Conservation (phyloP, 1,140 invertebrate genomes). For the Apis dorsata region DNA sequence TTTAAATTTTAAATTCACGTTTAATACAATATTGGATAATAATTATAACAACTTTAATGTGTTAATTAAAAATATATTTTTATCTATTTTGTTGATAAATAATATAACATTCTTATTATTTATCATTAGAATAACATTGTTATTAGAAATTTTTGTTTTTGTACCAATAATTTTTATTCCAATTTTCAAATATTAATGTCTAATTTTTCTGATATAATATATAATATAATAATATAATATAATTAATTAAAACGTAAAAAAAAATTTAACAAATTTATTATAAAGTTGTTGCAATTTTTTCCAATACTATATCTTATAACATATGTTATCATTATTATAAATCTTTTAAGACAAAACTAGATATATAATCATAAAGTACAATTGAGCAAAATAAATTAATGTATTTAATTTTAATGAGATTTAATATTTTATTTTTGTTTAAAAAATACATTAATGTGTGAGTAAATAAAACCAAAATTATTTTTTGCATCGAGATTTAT, state of each 20-base stretch:
- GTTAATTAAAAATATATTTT: not conserved
- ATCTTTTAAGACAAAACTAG: not conserved
- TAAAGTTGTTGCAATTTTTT: not conserved
- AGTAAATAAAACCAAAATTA: not conserved
- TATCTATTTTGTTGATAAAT: too few species aligned
- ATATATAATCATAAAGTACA: not conserved
- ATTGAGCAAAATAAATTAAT: not conserved
- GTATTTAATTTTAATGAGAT: conserved; percentile 20
- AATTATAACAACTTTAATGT: not conserved
- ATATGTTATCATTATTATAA: not conserved
- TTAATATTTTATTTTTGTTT: conserved; percentile 4
- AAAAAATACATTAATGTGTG: too few species aligned
- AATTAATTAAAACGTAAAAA: too few species aligned
- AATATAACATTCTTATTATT: too few species aligned
- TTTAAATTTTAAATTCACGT: not conserved
- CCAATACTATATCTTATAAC: too few species aligned
- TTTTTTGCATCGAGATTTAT: not conserved
- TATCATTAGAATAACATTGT: too few species aligned
- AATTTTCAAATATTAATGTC: too few species aligned
- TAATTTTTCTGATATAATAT: too few species aligned
- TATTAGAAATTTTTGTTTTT: too few species aligned
- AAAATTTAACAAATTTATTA: not conserved
- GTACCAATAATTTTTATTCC: too few species aligned
- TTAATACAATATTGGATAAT: not conserved
- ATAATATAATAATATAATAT: too few species aligned